phyloP scores from a whole-genome alignment of 2,888 invertebrate genomes.

The Chaitophorus viminalis region DNA sequence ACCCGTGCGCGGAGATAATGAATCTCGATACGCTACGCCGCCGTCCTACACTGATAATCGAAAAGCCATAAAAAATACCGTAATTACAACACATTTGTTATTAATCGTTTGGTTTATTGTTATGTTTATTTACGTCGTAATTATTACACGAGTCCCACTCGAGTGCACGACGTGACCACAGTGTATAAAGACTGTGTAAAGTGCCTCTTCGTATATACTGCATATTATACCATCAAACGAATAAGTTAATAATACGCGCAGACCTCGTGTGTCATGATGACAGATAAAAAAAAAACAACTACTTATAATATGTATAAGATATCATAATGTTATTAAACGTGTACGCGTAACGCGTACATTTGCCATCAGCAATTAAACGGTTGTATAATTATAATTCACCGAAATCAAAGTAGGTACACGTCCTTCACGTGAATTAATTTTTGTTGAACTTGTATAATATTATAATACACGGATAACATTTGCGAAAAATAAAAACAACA shows the following conservation, averaged over 20 bases:
- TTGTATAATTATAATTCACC: neutral
- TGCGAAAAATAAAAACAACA: neutral
- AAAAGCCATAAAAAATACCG: neutral
- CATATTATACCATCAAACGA: neutral
- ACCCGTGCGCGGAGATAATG: neutral
- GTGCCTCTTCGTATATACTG: neutral
- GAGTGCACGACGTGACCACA: neutral
- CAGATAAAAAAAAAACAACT: constrained; percentile 14
- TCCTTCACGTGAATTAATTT: neutral
- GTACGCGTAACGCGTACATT: neutral
- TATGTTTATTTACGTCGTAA: constrained; percentile 9
- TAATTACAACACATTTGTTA: neutral
- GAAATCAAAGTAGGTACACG: neutral
- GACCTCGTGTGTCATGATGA: constrained; percentile 21
- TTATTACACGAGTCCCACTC: neutral
- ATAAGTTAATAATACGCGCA: neutral
- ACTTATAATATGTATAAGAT: neutral
- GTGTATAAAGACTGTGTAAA: neutral
- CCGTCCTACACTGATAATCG: neutral
- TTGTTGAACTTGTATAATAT: neutral
- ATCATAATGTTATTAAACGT: neutral
- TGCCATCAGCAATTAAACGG: neutral
- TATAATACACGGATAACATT: neutral
- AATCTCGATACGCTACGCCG: neutral
- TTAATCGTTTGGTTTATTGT: constrained; percentile 6